These are phyloP conservation scores for Fulica atra DNA, from an alignment of 2,113 vertebrate species.

Conservation along the genomic window DNA sequence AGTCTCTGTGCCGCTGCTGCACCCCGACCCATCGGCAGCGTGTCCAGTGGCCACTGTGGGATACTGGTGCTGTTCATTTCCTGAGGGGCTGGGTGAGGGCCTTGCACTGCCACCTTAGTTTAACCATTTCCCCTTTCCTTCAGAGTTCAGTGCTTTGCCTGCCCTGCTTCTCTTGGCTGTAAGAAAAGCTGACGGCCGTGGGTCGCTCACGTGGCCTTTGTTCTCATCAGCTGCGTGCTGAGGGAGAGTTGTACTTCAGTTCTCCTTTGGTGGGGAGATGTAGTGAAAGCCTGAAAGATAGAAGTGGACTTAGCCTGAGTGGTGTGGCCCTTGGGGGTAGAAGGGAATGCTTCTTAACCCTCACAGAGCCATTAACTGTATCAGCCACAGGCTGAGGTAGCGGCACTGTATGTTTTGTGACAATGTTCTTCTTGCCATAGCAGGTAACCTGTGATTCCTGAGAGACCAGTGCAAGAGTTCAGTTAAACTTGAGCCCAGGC, in stretches of 20 bases:
- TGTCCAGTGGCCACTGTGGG: neutral
- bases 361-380: neutral
- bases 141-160: neutral
- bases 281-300: neutral
- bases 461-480: neutral
- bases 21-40: neutral
- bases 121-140: fast-evolving
- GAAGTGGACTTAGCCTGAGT: neutral
- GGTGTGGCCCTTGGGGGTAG: neutral
- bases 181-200: neutral
- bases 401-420: neutral
- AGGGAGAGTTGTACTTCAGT: neutral
- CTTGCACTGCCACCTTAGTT: fast-evolving
- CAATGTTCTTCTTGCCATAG: neutral
- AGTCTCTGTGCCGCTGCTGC: fast-evolving
- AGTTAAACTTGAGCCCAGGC: neutral
- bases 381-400: neutral
- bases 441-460: neutral
- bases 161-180: neutral
- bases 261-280: neutral
- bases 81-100: fast-evolving
- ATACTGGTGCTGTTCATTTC: fast-evolving
- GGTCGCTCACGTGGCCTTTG: neutral
- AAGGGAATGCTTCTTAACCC: neutral
- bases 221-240: neutral